Conservation (phyloP, 2,797 vertebrate species). For the Nasua narica region DNA sequence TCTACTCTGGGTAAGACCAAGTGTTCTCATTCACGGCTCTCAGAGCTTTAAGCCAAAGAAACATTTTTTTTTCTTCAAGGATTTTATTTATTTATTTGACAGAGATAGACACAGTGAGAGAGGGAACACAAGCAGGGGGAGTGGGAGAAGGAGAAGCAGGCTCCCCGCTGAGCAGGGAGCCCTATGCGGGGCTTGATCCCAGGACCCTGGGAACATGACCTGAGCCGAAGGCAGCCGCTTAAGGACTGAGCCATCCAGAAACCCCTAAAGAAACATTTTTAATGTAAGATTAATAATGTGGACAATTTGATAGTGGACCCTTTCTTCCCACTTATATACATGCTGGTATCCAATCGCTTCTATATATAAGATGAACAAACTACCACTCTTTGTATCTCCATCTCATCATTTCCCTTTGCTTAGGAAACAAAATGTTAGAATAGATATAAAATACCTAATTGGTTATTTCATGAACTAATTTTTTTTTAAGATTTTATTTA, state of each 20-base stretch:
- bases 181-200: no score
- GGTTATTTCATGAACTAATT: conserved; percentile 16
- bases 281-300: not conserved
- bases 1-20: conserved; percentile 82
- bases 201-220: no score
- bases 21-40: not conserved
- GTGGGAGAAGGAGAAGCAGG: no score
- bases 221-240: no score
- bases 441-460: not conserved
- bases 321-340: not conserved
- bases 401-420: not conserved
- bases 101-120: no score
- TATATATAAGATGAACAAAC: not conserved
- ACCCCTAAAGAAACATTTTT: not conserved
- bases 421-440: conserved; percentile 2
- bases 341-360: not conserved
- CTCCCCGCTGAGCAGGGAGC: no score
- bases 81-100: no score
- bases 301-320: not conserved
- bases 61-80: no score
- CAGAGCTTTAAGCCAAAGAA: not conserved
- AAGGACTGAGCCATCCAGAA: no score
- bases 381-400: not conserved
- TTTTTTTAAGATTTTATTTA: not conserved
- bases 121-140: no score